Base-by-base conservation (phyloP, 2,888 invertebrate species). In the Philereme transversata region DNA sequence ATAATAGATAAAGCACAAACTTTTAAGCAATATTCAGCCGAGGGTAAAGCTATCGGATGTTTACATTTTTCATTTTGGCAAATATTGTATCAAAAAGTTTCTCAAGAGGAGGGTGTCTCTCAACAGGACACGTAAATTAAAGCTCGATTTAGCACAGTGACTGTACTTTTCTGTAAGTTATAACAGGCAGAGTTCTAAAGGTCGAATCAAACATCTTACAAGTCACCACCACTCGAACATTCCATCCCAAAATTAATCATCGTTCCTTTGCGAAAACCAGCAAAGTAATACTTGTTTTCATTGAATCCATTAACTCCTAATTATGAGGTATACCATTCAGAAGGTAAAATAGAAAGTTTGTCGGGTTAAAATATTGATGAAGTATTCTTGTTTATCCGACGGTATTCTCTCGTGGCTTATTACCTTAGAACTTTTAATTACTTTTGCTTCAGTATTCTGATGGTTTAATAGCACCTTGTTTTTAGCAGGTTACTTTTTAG, bases 381-480 rank as follows among this genome's bases (percentile, higher is more conserved):
- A 70, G 68, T 67, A 66, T 67, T 71, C 71, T 71, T 76, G 75
- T 76, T 77, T 78, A 74, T 73, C 76, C 67, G 57, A 63, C 55
- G 58, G 63, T 57, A 66, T 67, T 61, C 61, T 64, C 64, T 50
- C 49, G 59, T 33, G 62, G 62, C 66, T 64, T 74, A 71, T 74
- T 73, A 71, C 69, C 75, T 73, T 71, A 60, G 64, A 85, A 85
- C 75, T 85, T 86, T 85, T 83, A 85, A 86, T 85, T 81, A 80
- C 80, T 78, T 80, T 78, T 72, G 78, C 78, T 82, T 78, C 76
- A 76, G 75, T 79, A 79, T 80, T 78, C 73, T 76, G 78, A 74
- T 74, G 75, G 72, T 75, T 79, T 76, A 77, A 81, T 81, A 73
- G 75, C 73, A 74, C 71, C 75, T 76, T 74, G 75, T 70, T 68